A percentile compares a stretch with the other conserved stretches of the same genome.
These are phyloP conservation scores for Cololabis saira DNA, from an alignment of 2,113 vertebrate genomes.

Conservation along the genomic window DNA sequence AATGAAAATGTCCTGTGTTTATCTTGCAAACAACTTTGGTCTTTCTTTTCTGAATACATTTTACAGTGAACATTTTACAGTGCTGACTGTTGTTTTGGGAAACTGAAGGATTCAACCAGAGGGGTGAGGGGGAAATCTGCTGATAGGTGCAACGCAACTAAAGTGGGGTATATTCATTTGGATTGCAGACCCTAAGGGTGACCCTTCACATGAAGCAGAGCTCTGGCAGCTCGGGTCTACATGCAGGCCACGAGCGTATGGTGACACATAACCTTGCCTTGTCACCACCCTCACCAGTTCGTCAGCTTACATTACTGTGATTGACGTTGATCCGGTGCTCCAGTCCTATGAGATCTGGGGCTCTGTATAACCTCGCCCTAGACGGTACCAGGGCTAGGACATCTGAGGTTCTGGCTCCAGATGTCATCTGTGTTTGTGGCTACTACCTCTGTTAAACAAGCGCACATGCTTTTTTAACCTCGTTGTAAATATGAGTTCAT, in stretches of 20 bases:
- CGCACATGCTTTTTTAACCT: conserved; percentile 56
- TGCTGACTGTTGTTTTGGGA: conserved; percentile 32
- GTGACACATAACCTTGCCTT: conserved; percentile 85
- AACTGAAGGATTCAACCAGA: conserved; percentile 26
- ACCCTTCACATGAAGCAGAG: conserved; percentile 64
- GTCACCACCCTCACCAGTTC: conserved; percentile 82
- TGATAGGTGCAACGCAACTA: conserved; percentile 42
- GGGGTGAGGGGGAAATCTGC: conserved; percentile 36
- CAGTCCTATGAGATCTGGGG: conserved; percentile 73
- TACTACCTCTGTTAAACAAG: conserved; percentile 55
- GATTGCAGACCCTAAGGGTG: conserved; percentile 64
- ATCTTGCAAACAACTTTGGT: no score
- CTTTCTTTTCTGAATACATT: no score
- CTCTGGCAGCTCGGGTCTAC: conserved; percentile 68
- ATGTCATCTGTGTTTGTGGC: conserved; percentile 65
- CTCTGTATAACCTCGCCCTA: conserved; percentile 79
- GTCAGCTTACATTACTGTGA: conserved; percentile 79
- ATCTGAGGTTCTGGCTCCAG: conserved; percentile 62
- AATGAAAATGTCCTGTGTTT: no score
- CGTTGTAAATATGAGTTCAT: conserved; percentile 27
- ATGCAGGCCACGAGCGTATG: conserved; percentile 67
- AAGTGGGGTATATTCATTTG: conserved; percentile 64
- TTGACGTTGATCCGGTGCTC: conserved; percentile 77
- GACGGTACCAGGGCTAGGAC: conserved; percentile 72
- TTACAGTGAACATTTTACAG: not conserved